Base-by-base conservation (phyloP, 2,797 vertebrate species). In the Tangara arthus region DNA sequence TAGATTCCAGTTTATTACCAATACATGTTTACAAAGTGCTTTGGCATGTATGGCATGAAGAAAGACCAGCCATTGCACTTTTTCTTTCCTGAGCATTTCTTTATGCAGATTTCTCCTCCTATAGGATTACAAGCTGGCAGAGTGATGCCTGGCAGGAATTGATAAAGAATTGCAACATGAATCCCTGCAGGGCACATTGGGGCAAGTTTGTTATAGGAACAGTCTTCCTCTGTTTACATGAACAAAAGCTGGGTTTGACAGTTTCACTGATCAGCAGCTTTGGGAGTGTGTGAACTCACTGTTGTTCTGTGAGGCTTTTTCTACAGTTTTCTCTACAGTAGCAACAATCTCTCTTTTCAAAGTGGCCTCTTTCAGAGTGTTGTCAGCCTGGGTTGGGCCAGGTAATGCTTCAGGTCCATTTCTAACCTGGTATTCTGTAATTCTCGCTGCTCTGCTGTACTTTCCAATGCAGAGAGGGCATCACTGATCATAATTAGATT, bases 241-340 rank as follows among this genome's bases (percentile, higher is more conserved):
- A 95, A 92, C 96, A 93, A 92, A 95, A 92, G 72, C 82, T 46
- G 93, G 80, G 85, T 87, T 91, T 95, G 95, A 96, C 92, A 84
- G 88, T 72, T 95, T 57, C 68, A 65, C 93, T 94, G 92, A 64
- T 96, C 92, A 90, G 88, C 95, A 93, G 90, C 93, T 96, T 95
- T 88, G 80, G 24, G 82, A 94, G 79, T 89, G 49, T 93, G 81
- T 95, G 89, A 96, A 94, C 73, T 89, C 89, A 22, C 90, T 80
- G 85, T 82, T 92, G 19, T 47, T 94, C 91, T 89, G 20, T 26
- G 63, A 3, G 4, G 84, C 90, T 89, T 84, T 94, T 93, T 95
- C 93, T 86, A 56, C 66, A 18, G 23, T 85, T 93, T 95, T 92
- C 70, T 86, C 71, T 61, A 6, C 50, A 32, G 66, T 30, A 72